phyloP scores from a whole-genome alignment of 2,113 vertebrate species.

The Rhineura floridana region DNA sequence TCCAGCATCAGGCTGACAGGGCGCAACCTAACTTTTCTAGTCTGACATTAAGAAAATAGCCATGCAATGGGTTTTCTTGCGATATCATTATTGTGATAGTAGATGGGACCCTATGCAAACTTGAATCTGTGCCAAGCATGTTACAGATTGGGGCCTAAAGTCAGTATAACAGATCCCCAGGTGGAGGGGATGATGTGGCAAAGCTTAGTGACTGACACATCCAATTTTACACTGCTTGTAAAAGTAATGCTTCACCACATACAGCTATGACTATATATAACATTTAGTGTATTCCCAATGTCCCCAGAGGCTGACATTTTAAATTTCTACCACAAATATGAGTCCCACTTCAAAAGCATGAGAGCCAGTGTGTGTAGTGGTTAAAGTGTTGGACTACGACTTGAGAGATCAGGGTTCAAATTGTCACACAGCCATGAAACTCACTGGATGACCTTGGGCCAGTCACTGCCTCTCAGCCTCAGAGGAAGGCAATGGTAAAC shows the following conservation, averaged over 20 bases:
- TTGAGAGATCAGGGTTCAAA: too few species aligned
- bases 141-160: neutral
- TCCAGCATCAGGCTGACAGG: neutral
- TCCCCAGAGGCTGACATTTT: conserved; percentile 25
- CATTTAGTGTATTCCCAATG: neutral
- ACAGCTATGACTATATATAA: neutral
- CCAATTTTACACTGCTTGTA: neutral
- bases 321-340: conserved; percentile 4
- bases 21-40: conserved; percentile 19
- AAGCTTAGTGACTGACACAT: conserved; percentile 22
- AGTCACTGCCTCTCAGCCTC: too few species aligned
- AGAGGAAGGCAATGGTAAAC: too few species aligned
- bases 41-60: conserved; percentile 28
- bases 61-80: neutral
- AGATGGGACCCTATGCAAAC: conserved; percentile 16
- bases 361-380: too few species aligned
- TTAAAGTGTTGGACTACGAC: too few species aligned
- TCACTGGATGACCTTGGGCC: too few species aligned
- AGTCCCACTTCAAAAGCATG: neutral
- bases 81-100: conserved; percentile 10
- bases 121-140: neutral
- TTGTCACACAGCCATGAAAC: too few species aligned
- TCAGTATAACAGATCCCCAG: neutral
- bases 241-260: conserved; percentile 1
- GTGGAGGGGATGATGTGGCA: neutral